Conservation (phyloP, 2,113 vertebrate genomes). For the Percopsis transmontana region DNA sequence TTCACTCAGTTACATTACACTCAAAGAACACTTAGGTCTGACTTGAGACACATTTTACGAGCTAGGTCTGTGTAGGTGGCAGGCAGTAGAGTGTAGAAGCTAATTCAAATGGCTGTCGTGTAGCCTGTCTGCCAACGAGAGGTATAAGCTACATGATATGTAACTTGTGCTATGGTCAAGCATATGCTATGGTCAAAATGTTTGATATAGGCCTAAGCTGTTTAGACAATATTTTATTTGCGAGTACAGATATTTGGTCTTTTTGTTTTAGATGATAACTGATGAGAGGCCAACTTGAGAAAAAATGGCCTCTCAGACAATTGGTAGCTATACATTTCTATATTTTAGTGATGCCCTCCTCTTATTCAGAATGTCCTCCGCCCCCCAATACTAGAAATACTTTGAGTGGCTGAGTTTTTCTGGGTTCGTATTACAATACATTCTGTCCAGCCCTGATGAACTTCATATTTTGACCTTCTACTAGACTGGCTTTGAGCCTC, state of each 20-base stretch:
- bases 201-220: too few relatives aligned
- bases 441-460: neutral
- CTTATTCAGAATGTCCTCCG: constrained; percentile 1
- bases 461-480: neutral
- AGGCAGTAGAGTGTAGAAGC: too few relatives aligned
- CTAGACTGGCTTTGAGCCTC: neutral
- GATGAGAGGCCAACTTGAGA: neutral
- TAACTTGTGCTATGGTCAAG: too few relatives aligned
- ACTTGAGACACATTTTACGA: constrained; percentile 26
- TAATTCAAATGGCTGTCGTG: too few relatives aligned
- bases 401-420: neutral
- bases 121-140: too few relatives aligned
- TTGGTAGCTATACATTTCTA: neutral
- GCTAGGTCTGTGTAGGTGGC: too few relatives aligned
- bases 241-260: too few relatives aligned
- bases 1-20: constrained; percentile 42
- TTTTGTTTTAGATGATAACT: too few relatives aligned
- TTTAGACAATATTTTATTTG: too few relatives aligned
- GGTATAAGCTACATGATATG: too few relatives aligned
- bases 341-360: neutral
- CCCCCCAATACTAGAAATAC: constrained; percentile 6
- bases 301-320: neutral
- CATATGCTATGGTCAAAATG: too few relatives aligned
- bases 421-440: neutral
- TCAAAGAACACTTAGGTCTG: constrained; percentile 43